Conservation (phyloP, 30 jellyfish, hydroid and myxozoan species). For the Aurelia sp. region DNA sequence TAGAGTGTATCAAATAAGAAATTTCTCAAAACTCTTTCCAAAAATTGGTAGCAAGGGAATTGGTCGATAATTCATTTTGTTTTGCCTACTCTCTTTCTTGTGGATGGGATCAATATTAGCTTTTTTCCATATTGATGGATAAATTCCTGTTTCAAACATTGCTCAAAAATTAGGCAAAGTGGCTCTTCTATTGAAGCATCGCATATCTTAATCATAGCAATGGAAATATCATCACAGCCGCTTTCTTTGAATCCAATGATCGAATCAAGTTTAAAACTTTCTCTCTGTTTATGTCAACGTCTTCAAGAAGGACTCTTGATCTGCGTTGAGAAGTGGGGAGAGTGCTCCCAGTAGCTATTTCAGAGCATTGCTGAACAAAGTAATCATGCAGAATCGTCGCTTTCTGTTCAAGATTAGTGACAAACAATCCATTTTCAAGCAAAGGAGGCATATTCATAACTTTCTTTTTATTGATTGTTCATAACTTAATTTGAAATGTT, state of each 20-base stretch:
- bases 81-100: not conserved
- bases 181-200: conserved; percentile 45
- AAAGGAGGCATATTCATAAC: not conserved
- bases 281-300: conserved; percentile 31
- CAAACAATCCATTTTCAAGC: conserved; percentile 33
- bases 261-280: conserved; percentile 30
- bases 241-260: conserved; percentile 53
- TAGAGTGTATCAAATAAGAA: no score
- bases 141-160: conserved; percentile 31
- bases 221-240: conserved; percentile 68
- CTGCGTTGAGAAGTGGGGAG: conserved; percentile 34
- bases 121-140: no score
- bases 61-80: no score
- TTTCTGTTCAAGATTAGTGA: conserved; percentile 51
- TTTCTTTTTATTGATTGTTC: conserved; percentile 42
- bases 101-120: no score
- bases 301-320: conserved; percentile 28
- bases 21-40: no score
- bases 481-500: no score
- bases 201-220: conserved; percentile 33
- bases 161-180: conserved; percentile 47
- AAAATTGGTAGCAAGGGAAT: no score
- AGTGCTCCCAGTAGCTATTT: conserved; percentile 44
- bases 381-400: conserved; percentile 43
- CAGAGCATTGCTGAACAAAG: conserved; percentile 55